phyloP scores from a whole-genome alignment of 2,888 invertebrate species.

The Drosophila subsilvestris region DNA sequence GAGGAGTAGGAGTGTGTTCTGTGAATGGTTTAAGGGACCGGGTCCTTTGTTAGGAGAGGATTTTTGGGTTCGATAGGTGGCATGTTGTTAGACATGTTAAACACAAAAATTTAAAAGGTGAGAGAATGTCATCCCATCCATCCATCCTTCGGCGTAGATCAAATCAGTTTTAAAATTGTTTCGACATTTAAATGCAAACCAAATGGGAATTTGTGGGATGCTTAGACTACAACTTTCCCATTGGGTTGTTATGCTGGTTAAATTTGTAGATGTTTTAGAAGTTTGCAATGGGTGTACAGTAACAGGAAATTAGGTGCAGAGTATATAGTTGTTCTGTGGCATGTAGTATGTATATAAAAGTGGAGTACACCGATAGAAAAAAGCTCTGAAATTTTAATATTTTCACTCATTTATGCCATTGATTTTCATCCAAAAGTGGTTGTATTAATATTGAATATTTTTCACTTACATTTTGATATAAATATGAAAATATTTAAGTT shows the following conservation, averaged over 20 bases:
- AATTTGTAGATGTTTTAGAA: background rate
- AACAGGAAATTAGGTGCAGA: too few species aligned
- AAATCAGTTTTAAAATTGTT: background rate
- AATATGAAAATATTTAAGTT: too few species aligned
- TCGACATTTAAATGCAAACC: too few species aligned
- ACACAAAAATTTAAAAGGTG: conserved; percentile 39
- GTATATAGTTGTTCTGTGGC: too few species aligned
- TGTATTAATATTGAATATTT: too few species aligned
- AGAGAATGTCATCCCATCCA: background rate
- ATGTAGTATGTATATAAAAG: too few species aligned
- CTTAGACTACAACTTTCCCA: background rate
- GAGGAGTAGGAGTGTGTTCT: background rate
- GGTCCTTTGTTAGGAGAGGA: conserved; percentile 5
- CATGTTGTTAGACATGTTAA: conserved; percentile 40
- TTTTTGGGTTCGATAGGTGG: conserved; percentile 40
- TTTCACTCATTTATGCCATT: too few species aligned
- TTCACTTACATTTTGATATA: too few species aligned
- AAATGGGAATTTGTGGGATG: background rate
- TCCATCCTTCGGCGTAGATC: background rate
- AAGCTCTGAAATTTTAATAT: too few species aligned
- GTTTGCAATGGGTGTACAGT: too few species aligned
- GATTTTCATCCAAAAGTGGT: too few species aligned
- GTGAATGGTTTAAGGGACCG: background rate
- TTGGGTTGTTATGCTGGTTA: background rate
- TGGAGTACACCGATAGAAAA: too few species aligned